Conservation (phyloP, 1,140 invertebrate genomes). For the Harpegnathos saltator region DNA sequence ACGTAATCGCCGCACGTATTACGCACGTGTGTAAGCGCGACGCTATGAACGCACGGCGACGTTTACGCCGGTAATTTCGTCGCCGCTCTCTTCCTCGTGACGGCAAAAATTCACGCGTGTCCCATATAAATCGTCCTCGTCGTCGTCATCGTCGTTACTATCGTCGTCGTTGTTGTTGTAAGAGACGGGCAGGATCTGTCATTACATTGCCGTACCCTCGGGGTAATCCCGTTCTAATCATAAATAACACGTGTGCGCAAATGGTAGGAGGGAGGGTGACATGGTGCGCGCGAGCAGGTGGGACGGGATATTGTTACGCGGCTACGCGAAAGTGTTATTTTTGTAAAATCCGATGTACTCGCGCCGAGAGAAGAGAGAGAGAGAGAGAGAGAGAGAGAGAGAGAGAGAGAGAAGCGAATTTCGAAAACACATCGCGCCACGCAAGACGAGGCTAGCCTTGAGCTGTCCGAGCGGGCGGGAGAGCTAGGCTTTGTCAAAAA, state of each 20-base stretch:
- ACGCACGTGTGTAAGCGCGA: conserved; percentile 30
- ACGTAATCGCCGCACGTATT: conserved; percentile 45
- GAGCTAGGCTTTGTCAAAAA: not conserved
- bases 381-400: no score
- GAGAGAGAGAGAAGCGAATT: not conserved
- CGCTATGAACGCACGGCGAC: conserved; percentile 37
- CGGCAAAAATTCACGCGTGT: conserved; percentile 47
- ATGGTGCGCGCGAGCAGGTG: not conserved
- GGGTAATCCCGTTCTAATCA: conserved; percentile 57
- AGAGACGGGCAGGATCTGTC: conserved; percentile 38
- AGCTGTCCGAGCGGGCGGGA: not conserved
- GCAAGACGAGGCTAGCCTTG: no score
- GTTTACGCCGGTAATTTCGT: conserved; percentile 67
- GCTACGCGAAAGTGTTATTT: conserved; percentile 45
- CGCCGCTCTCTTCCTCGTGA: not conserved
- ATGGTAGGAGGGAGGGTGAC: conserved; percentile 13
- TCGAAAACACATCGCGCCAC: not conserved
- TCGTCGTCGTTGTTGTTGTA: not conserved
- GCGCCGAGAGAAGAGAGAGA: not conserved
- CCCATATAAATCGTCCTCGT: conserved; percentile 5
- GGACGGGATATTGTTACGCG: conserved; percentile 18
- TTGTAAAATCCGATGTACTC: conserved; percentile 32
- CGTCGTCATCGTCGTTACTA: not conserved
- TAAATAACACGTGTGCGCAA: conserved; percentile 50
- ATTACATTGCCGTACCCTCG: conserved; percentile 44